Conservation (phyloP, 2,888 invertebrate species). For the Melipona beecheii region DNA sequence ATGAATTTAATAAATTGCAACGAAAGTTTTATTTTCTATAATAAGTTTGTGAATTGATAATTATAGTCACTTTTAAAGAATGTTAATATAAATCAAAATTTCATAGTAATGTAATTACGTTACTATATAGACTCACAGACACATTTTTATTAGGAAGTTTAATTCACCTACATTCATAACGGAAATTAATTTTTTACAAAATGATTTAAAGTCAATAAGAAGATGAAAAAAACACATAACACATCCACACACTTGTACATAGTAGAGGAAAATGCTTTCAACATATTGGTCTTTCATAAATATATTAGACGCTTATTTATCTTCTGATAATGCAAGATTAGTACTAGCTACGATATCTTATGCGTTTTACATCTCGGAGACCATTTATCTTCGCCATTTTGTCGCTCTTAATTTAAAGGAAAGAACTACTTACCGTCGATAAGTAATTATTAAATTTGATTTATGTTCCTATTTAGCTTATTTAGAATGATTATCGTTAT, state of each 20-base stretch:
- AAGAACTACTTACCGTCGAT: background rate
- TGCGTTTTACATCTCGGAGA: background rate
- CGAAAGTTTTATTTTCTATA: background rate
- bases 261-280: background rate
- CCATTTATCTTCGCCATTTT: constrained; percentile 11
- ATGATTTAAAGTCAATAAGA: background rate
- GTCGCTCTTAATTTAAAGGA: background rate
- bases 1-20: background rate
- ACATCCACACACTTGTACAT: background rate
- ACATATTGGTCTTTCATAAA: background rate
- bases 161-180: no score
- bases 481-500: background rate
- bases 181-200: background rate
- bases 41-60: background rate
- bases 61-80: background rate
- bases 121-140: no score
- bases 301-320: constrained; percentile 6
- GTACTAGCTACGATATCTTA: background rate
- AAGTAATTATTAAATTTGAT: background rate
- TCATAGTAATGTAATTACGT: background rate
- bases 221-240: background rate
- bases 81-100: background rate
- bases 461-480: background rate
- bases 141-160: no score
- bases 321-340: constrained; percentile 31